Percentiles rank a stretch among this genome's conserved stretches.
Evolutionary conservation across 1,140 invertebrate species (phyloP).

Genomic region (Calliopsis andreniformis): DNA sequence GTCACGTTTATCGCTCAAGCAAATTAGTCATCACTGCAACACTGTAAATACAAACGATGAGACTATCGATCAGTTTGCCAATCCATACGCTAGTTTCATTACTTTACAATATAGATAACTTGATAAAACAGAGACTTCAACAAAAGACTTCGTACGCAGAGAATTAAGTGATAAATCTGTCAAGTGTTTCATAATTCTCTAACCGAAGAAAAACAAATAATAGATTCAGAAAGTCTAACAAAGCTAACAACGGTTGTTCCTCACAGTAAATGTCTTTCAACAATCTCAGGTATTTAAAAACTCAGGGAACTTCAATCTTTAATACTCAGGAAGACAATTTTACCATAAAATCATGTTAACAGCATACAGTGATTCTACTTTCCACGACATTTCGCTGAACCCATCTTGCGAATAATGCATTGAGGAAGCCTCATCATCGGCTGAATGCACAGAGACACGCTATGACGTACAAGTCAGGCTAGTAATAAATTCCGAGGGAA

Average conservation of each 20-base stretch:
- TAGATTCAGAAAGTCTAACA: too few relatives aligned
- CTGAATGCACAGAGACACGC: too few relatives aligned
- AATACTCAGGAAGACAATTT: too few relatives aligned
- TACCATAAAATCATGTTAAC: too few relatives aligned
- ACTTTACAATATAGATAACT: not conserved
- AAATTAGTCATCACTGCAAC: not conserved
- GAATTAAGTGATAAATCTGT: too few relatives aligned
- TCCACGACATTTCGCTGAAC: slow-evolving; percentile 1
- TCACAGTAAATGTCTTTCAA: too few relatives aligned
- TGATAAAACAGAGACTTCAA: too few relatives aligned
- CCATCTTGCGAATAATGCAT: not conserved
- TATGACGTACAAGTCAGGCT: slow-evolving; percentile 32
- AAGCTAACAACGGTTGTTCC: too few relatives aligned
- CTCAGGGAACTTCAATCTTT: too few relatives aligned
- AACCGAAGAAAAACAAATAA: too few relatives aligned
- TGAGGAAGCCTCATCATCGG: not conserved
- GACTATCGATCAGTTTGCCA: not conserved
- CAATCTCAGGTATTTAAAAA: not conserved
- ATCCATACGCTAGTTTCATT: not conserved
- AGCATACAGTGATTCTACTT: slow-evolving; percentile 6
- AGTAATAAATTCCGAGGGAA: slow-evolving; percentile 41
- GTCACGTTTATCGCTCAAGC: slow-evolving; percentile 1
- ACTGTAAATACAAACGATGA: slow-evolving; percentile 40
- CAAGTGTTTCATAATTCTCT: too few relatives aligned
- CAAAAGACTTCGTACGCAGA: too few relatives aligned